phyloP scores from a whole-genome alignment of 2,797 vertebrate genomes.

The Semotilus atromaculatus region DNA sequence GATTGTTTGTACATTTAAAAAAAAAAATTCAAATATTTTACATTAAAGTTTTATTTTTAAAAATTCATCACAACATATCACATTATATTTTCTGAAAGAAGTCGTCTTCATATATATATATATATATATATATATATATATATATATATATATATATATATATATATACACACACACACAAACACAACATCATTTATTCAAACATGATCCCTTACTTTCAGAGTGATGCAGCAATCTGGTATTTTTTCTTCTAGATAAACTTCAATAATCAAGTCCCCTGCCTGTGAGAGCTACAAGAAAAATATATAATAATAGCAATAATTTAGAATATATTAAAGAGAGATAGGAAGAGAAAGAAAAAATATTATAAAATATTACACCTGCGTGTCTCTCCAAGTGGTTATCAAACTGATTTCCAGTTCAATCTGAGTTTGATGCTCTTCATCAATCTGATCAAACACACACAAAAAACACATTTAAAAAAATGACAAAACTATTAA shows the following conservation, averaged over 20 bases:
- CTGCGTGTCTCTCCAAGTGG: conserved; percentile 97
- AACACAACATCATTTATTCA: not conserved
- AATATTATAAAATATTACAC: conserved; percentile 64
- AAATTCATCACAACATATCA: too few relatives aligned
- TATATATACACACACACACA: not conserved
- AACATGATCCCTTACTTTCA: conserved; percentile 82
- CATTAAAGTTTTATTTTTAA: too few relatives aligned
- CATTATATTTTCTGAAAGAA: too few relatives aligned
- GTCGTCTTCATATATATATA: not conserved
- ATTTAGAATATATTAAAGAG: not conserved
- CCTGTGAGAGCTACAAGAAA: conserved; percentile 88
- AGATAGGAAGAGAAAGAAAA: not conserved
- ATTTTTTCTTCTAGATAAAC: conserved; percentile 93
- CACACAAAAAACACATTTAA: not conserved
- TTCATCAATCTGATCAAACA: conserved; percentile 86
- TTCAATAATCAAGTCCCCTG: conserved; percentile 95
- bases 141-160: too few relatives aligned
- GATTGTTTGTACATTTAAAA: too few relatives aligned
- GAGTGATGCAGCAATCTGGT: conserved; percentile 91
- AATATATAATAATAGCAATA: not conserved
- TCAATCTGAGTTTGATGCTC: conserved; percentile 97
- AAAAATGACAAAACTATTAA: not conserved
- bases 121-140: too few relatives aligned
- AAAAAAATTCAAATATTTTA: too few relatives aligned
- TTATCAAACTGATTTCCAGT: conserved; percentile 94